Evolutionary conservation across 2,888 invertebrate genomes (phyloP).

Genomic region (Nowickia ferox): DNA sequence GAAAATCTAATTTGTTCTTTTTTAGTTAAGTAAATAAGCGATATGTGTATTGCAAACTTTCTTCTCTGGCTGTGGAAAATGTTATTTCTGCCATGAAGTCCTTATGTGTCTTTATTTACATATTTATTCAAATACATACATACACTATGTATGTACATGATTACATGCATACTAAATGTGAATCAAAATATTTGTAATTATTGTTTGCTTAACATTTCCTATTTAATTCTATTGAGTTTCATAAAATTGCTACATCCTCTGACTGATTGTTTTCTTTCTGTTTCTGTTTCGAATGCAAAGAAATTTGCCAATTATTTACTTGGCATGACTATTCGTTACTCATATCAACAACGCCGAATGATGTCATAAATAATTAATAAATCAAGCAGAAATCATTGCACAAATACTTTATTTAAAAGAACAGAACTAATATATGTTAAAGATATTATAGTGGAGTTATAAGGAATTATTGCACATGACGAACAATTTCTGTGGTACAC

Average conservation of each 20-base stretch:
- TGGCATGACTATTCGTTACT: neutral
- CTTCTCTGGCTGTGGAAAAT: neutral
- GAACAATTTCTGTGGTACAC: no score
- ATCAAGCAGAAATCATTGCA: slow-evolving; percentile 55
- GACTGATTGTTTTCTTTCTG: neutral
- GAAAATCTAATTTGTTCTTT: no score
- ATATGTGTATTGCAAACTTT: slow-evolving; percentile 27
- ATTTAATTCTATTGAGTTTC: slow-evolving; percentile 20
- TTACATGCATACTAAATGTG: neutral
- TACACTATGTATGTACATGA: no score
- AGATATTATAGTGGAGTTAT: neutral
- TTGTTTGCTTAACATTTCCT: slow-evolving; percentile 58
- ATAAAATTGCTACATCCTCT: neutral
- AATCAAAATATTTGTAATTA: slow-evolving; percentile 63
- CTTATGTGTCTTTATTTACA: slow-evolving; percentile 1
- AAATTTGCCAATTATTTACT: neutral
- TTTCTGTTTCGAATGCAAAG: neutral
- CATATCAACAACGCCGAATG: slow-evolving; percentile 30
- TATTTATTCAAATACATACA: no score
- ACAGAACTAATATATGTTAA: neutral
- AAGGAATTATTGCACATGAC: no score
- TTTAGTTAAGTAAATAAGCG: no score
- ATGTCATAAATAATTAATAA: slow-evolving; percentile 69
- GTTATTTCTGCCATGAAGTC: neutral
- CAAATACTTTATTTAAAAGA: slow-evolving; percentile 26